These are phyloP conservation scores for Onychostruthus taczanowskii DNA, from an alignment of 2,113 vertebrate genomes.

Conservation along the genomic window DNA sequence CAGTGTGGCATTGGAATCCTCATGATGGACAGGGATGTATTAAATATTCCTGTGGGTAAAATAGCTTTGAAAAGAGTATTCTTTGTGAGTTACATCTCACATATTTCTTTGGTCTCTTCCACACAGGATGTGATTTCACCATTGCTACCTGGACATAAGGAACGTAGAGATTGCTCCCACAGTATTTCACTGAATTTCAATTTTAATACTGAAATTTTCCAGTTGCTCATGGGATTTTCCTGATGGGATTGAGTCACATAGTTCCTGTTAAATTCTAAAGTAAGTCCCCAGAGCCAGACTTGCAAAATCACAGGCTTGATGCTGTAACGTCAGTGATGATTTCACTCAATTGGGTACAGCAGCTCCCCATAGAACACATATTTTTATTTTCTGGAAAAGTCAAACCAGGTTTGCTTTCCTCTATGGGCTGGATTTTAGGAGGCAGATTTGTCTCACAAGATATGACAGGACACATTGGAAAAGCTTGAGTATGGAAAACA, in stretches of 20 bases:
- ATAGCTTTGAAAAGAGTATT: not conserved
- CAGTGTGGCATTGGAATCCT: not conserved
- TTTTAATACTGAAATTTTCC: not conserved
- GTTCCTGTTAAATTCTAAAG: not conserved
- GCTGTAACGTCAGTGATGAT: not conserved
- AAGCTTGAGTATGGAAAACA: not conserved
- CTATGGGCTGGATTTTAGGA: not conserved
- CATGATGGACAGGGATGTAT: not conserved
- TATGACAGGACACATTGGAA: not conserved
- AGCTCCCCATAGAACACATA: not conserved
- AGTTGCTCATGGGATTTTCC: not conserved
- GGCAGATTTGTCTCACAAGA: not conserved
- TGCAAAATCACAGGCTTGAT: not conserved
- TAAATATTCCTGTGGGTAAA: not conserved
- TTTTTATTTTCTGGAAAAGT: not conserved
- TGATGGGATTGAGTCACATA: not conserved
- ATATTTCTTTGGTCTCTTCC: not conserved
- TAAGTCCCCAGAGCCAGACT: not conserved
- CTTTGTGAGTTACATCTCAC: not conserved
- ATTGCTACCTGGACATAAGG: not conserved
- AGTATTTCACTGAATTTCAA: not conserved
- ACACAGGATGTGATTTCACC: not conserved
- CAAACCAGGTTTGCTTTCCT: not conserved
- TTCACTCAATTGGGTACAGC: not conserved
- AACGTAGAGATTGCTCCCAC: not conserved